These are phyloP conservation scores for Hypolimnas misippus DNA, from an alignment of 2,888 invertebrate species.

Conservation along the genomic window DNA sequence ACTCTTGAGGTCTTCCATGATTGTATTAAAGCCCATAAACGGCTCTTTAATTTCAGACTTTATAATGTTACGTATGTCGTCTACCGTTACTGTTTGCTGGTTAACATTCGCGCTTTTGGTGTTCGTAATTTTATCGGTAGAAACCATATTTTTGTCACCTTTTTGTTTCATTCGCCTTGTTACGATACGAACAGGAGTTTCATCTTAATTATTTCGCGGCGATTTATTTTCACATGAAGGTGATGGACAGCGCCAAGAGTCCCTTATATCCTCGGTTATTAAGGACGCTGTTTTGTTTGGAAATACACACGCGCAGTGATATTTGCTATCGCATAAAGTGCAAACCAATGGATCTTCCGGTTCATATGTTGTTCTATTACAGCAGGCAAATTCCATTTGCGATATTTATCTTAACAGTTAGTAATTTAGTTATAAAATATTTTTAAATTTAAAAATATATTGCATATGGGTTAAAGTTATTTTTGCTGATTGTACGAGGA, in stretches of 20 bases:
- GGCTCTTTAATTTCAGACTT: constrained; percentile 10
- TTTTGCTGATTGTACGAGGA: background rate
- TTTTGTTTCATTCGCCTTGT: constrained; percentile 7
- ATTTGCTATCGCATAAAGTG: constrained; percentile 3
- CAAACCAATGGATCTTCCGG: constrained; percentile 7
- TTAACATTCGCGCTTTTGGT: background rate
- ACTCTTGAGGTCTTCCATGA: constrained; percentile 6
- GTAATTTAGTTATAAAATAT: background rate
- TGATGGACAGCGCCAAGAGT: constrained; percentile 8
- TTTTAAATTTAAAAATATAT: constrained; percentile 4
- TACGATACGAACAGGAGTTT: constrained; percentile 9
- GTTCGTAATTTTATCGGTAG: constrained; percentile 3
- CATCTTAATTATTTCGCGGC: constrained; percentile 10
- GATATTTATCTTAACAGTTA: constrained; percentile 3
- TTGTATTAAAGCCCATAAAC: constrained; percentile 4
- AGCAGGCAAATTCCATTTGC: constrained; percentile 11
- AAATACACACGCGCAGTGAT: constrained; percentile 1
- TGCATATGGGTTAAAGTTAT: background rate
- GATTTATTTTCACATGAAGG: constrained; percentile 8
- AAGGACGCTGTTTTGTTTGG: constrained; percentile 11
- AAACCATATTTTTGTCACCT: constrained; percentile 10
- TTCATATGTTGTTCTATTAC: constrained; percentile 6
- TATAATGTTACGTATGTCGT: constrained; percentile 6
- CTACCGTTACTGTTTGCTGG: constrained; percentile 1
- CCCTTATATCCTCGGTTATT: constrained; percentile 1